Evolutionary conservation across 2,888 invertebrate genomes (phyloP), one percentile per base, ranked within the genome.

Genomic region (Troides oblongomaculatus): DNA sequence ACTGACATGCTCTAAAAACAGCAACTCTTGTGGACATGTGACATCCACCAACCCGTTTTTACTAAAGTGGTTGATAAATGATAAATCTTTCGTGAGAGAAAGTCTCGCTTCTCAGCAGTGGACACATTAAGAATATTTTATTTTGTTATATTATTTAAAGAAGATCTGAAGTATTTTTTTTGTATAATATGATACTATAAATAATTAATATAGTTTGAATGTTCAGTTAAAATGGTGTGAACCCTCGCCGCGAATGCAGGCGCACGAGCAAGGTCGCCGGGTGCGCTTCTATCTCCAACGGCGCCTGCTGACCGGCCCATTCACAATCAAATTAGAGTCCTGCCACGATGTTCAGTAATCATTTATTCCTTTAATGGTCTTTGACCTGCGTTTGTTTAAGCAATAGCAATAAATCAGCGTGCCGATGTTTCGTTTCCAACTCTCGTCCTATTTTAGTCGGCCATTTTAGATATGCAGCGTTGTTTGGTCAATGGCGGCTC

Each of bases 211-310:
- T 39, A 10, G 8, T 10, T 46, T 14, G 3, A 53, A 18, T 50
- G 21, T 43, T 39, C 8, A 43, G 8, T 21, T 21, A 21, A 43
- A 39, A 23, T 58, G 46, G n/a, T 64, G 74, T 70, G 76, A 75
- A 71, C 79, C 76, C 78, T 76, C 53, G 30, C 64, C 68, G 67
- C 78, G 77, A 76, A 75, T 75, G 72, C 73, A 72, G 83, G 83
- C 88, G 89, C 86, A 82, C 75, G 82, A 84, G 83, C 90, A 90
- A 90, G 90, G 90, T 89, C 89, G 84, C 78, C 81, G 89, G 87
- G 88, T 86, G 87, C 88, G 78, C 80, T 78, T 80, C 82, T 89
- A 90, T 90, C 89, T 82, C 74, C 78, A 72, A 77, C 80, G 85
- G 84, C 84, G 85, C 84, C 85, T 77, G 75, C 78, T 76, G 76